Percentiles rank a stretch among this genome's conserved stretches.
These are phyloP conservation scores for Abramis brama DNA, from an alignment of 2,113 vertebrate species.

Conservation along the genomic window DNA sequence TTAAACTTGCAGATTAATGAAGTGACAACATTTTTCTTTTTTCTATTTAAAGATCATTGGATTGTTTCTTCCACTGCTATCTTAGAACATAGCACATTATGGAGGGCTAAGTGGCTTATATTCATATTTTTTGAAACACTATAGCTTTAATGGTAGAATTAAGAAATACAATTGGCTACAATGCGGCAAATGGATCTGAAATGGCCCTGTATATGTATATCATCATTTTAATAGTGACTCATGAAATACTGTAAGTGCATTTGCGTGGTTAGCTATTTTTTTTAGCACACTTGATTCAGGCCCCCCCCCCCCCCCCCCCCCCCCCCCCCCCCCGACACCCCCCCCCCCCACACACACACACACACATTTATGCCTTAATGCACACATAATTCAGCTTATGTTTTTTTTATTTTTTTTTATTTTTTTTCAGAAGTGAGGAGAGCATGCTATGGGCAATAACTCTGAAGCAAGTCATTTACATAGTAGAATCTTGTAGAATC, in stretches of 20 bases:
- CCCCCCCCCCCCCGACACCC: background rate
- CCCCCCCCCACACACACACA: background rate
- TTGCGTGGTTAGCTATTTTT: slow-evolving; percentile 10
- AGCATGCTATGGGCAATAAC: slow-evolving; percentile 16
- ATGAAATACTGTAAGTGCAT: slow-evolving; percentile 3
- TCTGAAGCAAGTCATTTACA: background rate
- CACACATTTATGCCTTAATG: background rate
- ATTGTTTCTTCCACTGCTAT: slow-evolving; percentile 2
- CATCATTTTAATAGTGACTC: background rate
- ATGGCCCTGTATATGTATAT: slow-evolving; percentile 2
- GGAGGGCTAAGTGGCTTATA: background rate
- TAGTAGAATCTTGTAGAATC: slow-evolving; percentile 20
- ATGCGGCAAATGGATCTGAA: background rate
- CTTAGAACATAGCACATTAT: background rate
- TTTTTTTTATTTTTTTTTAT: background rate
- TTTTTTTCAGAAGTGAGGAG: background rate
- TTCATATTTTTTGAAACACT: slow-evolving; percentile 2
- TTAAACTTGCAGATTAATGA: slow-evolving; percentile 36
- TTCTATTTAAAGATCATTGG: background rate
- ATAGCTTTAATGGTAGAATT: slow-evolving; percentile 7
- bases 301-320: background rate
- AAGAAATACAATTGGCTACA: background rate
- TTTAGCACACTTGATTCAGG: background rate
- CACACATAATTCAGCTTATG: background rate
- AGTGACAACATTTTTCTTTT: background rate